These are phyloP conservation scores for Dinomys branickii DNA, from an alignment of 2,113 vertebrate genomes.

Conservation along the genomic window DNA sequence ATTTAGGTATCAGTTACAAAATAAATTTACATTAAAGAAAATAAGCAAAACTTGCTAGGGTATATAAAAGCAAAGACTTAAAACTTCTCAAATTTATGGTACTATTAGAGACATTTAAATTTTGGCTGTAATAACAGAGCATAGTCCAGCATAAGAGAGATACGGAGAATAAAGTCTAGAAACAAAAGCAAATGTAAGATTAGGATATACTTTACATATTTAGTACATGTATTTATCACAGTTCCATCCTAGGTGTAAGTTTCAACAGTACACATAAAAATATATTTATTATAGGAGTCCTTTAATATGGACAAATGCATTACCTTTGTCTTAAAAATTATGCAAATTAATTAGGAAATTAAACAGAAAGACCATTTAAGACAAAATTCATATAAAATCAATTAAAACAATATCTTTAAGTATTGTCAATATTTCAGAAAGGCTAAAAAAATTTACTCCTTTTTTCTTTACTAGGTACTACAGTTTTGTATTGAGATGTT, in stretches of 20 bases:
- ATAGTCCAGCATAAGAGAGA: neutral
- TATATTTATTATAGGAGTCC: neutral
- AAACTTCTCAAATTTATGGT: neutral
- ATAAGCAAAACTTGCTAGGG: neutral
- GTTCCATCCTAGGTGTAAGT: neutral
- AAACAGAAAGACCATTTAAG: neutral
- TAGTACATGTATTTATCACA: neutral
- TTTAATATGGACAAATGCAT: neutral
- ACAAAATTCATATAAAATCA: neutral
- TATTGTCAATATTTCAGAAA: neutral
- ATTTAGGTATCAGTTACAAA: neutral
- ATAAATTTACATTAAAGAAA: neutral
- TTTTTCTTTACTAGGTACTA: neutral
- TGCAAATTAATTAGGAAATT: neutral
- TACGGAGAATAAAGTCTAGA: too few relatives aligned
- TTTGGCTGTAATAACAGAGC: neutral
- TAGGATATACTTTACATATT: rapidly evolving
- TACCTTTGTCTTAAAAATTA: neutral
- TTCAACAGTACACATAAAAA: neutral
- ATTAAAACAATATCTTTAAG: neutral
- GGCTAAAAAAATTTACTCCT: neutral
- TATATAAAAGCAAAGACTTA: neutral
- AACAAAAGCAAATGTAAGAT: neutral
- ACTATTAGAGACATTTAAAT: neutral
- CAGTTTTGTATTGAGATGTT: neutral